Conservation (phyloP, 2,113 vertebrate genomes). For the Aix galericulata region DNA sequence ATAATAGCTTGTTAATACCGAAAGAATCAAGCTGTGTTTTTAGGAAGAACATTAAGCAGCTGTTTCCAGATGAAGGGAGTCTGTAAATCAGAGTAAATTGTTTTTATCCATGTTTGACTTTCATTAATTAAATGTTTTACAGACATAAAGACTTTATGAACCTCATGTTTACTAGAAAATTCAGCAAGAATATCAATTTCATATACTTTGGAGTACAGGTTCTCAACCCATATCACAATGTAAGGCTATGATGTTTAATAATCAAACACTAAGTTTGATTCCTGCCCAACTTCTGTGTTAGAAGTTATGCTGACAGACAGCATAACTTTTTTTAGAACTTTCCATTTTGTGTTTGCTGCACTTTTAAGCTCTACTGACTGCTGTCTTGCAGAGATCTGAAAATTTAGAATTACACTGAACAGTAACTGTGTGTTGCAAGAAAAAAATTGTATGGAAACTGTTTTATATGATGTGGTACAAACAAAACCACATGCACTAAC, state of each 20-base stretch:
- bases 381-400: constrained; percentile 18
- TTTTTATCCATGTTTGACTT: constrained; percentile 87
- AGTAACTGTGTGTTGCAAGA: neutral
- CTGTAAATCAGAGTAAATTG: constrained; percentile 94
- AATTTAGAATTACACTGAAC: neutral
- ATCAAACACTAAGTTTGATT: constrained; percentile 12
- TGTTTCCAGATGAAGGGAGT: constrained; percentile 86
- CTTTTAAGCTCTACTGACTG: neutral
- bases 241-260: constrained; percentile 43
- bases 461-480: neutral
- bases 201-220: constrained; percentile 13
- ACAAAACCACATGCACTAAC: neutral
- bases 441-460: neutral
- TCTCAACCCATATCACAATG: neutral
- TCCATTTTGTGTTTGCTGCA: neutral
- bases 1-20: constrained; percentile 94
- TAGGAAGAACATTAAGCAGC: constrained; percentile 94
- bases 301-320: neutral
- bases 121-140: constrained; percentile 92
- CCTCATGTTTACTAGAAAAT: constrained; percentile 75
- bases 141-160: constrained; percentile 79
- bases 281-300: neutral
- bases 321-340: neutral
- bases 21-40: constrained; percentile 90
- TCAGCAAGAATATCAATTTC: constrained; percentile 36